phyloP scores from a whole-genome alignment of 2,888 invertebrate genomes.

The Lydus trimaculatus region DNA sequence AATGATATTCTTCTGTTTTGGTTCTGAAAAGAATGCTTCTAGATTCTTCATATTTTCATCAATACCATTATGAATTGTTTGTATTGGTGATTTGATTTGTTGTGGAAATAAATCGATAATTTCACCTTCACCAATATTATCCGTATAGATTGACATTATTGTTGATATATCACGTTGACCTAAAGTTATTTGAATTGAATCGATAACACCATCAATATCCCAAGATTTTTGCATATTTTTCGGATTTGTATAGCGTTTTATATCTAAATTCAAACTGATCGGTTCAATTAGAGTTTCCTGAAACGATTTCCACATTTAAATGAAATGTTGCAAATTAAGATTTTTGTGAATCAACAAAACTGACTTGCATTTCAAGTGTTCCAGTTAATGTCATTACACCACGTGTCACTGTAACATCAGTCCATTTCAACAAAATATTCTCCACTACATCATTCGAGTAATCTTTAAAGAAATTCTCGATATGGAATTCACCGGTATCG shows the following conservation, averaged over 20 bases:
- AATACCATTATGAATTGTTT: slow-evolving; percentile 15
- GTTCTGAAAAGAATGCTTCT: slow-evolving; percentile 77
- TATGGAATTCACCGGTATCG: slow-evolving; percentile 78
- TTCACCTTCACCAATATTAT: slow-evolving; percentile 72
- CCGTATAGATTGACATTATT: slow-evolving; percentile 73
- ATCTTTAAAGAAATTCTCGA: slow-evolving; percentile 78
- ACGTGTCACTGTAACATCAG: slow-evolving; percentile 71
- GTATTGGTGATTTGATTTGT: slow-evolving; percentile 43
- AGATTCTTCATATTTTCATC: slow-evolving; percentile 68
- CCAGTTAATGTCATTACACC: slow-evolving; percentile 78
- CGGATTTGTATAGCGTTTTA: slow-evolving; percentile 70
- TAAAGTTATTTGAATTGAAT: slow-evolving; percentile 71
- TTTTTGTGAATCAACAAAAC: background rate
- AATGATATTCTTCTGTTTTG: slow-evolving; percentile 68
- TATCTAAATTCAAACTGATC: slow-evolving; percentile 72
- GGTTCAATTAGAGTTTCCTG: slow-evolving; percentile 81
- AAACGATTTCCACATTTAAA: slow-evolving; percentile 31
- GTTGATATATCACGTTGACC: slow-evolving; percentile 80
- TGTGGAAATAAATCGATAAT: slow-evolving; percentile 62
- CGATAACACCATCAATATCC: slow-evolving; percentile 73
- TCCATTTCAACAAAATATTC: slow-evolving; percentile 74
- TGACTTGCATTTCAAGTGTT: slow-evolving; percentile 74
- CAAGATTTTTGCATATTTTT: slow-evolving; percentile 56
- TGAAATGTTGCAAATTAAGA: background rate
- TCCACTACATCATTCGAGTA: slow-evolving; percentile 66